A percentile compares a stretch with the other conserved stretches of the same genome.
Conservation (phyloP, 2,888 invertebrate genomes). For the Athalia cordata region DNA sequence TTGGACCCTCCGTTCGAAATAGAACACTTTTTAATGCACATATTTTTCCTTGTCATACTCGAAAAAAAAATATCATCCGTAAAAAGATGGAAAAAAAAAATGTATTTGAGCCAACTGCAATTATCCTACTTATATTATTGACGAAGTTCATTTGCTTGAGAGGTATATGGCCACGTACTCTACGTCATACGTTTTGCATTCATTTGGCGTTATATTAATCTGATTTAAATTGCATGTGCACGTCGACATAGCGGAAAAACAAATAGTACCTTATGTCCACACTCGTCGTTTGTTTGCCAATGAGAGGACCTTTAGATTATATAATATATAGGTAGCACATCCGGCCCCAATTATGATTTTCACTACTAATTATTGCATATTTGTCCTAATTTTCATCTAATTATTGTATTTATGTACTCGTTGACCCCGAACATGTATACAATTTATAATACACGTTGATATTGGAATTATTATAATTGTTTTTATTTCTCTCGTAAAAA, state of each 20-base stretch:
- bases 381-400: no score
- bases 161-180: not conserved
- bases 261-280: not conserved
- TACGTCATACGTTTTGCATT: not conserved
- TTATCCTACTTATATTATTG: conserved; percentile 32
- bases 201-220: not conserved
- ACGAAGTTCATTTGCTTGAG: not conserved
- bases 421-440: no score
- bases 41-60: not conserved
- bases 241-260: not conserved
- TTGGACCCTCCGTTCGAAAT: no score
- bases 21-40: not conserved
- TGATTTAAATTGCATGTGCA: not conserved
- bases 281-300: not conserved
- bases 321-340: no score
- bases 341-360: no score
- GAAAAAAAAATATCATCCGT: conserved; percentile 28
- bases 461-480: no score
- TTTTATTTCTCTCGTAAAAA: no score
- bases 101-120: conserved; percentile 1
- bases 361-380: no score
- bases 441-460: no score
- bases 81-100: not conserved
- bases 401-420: no score
- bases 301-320: not conserved